A percentile compares a stretch with the other conserved stretches of the same genome.
Evolutionary conservation across 2,113 vertebrate genomes (phyloP).

Genomic region (Vimba vimba): DNA sequence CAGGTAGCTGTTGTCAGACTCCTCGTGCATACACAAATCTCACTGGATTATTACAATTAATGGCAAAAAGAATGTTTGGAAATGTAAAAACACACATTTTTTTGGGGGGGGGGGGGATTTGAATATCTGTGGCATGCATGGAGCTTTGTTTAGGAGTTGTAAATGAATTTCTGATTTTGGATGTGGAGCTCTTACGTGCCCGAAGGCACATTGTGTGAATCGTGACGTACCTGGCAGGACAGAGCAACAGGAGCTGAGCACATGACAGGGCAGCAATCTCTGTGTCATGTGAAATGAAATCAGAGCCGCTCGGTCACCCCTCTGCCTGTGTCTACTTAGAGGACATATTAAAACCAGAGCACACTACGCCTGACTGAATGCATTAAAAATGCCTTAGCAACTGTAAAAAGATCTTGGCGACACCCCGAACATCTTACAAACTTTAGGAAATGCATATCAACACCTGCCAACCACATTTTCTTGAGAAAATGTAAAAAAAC

Average conservation of each 20-base stretch:
- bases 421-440: no score
- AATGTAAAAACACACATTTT: no score
- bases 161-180: not conserved
- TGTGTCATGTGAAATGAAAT: constrained; percentile 37
- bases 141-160: not conserved
- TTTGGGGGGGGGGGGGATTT: no score
- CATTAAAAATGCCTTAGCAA: no score
- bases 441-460: not conserved
- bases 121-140: not conserved
- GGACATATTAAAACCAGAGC: not conserved
- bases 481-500: not conserved
- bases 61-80: no score
- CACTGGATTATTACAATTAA: no score
- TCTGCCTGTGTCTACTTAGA: not conserved
- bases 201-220: not conserved
- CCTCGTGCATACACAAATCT: no score
- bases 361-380: no score
- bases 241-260: not conserved
- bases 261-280: constrained; percentile 2
- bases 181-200: not conserved
- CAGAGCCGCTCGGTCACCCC: not conserved
- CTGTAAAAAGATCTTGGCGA: no score
- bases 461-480: not conserved
- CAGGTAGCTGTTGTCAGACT: no score
- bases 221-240: constrained; percentile 30